Evolutionary conservation across 2,113 vertebrate species (phyloP).

Genomic region (Pongo abelii): DNA sequence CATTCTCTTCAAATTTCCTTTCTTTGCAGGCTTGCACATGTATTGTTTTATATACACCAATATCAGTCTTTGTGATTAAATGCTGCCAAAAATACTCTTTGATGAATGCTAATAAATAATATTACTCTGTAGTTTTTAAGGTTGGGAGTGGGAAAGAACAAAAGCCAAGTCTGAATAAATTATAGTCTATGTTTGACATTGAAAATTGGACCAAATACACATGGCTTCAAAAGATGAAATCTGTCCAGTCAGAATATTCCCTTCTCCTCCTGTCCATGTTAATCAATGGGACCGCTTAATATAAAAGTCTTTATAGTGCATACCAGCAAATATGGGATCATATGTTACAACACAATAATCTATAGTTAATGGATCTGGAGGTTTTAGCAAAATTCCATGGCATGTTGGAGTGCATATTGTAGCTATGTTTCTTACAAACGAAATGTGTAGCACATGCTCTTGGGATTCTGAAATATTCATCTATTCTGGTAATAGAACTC

Average conservation of each 20-base stretch:
- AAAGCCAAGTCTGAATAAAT: conserved; percentile 69
- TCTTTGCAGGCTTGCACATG: conserved; percentile 64
- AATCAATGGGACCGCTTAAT: conserved; percentile 52
- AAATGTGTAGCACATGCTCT: conserved; percentile 33
- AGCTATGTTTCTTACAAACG: conserved; percentile 32
- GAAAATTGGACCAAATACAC: conserved; percentile 54
- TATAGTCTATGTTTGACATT: conserved; percentile 70
- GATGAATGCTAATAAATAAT: conserved; percentile 80
- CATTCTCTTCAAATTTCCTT: conserved; percentile 79
- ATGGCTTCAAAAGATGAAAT: conserved; percentile 62
- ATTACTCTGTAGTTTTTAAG: conserved; percentile 63
- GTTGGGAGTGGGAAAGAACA: conserved; percentile 67
- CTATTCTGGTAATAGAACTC: neutral
- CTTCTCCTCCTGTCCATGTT: conserved; percentile 22
- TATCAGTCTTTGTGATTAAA: conserved; percentile 76
- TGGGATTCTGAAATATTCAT: conserved; percentile 41
- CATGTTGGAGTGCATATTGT: conserved; percentile 29
- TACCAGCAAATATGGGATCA: conserved; percentile 53
- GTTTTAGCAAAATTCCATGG: conserved; percentile 63
- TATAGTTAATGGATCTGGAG: conserved; percentile 62
- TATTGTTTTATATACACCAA: conserved; percentile 72
- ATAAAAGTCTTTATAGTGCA: conserved; percentile 64
- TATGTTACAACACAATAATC: conserved; percentile 58
- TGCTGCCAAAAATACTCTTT: conserved; percentile 81
- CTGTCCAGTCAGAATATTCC: conserved; percentile 56